Base-by-base conservation (phyloP, 2,888 invertebrate genomes). In the Cenopis cana region DNA sequence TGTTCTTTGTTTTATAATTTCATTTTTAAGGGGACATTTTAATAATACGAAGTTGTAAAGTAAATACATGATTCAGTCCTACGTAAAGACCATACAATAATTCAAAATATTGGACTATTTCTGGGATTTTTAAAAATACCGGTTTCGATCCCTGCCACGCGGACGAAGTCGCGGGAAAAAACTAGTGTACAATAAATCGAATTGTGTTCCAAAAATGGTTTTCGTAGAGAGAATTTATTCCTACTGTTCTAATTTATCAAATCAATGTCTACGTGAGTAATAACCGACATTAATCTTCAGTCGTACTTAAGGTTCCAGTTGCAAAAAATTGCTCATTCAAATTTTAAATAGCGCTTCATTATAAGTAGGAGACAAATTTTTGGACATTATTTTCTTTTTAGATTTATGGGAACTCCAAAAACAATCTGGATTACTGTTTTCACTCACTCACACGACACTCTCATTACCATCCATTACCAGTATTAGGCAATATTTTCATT, bases 221-320 rank as follows among this genome's bases (percentile, higher is more conserved):
- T n/a, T 24, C 2, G n/a, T 24, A 8, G 20, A 60, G 10, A 29
- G 24, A 49, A n/a, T 41, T 36, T 24, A 56, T 65, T 54, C 46
- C 65, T 54, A 49, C 36, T 46, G 59, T 33, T 54, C 33, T 46
- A 29, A 68, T 52, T 41, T 62, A 57, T 57, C 56, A 54, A 68
- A 72, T 70, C 59, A 65, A 65, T 24, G 65, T 54, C 36, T 12
- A 17, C 33, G 74, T 84, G 83, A 85, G 71, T 79, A 77, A 85
- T 85, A 74, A 49, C 52, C 12, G 12, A 49, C 70, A 81, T 85
- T 79, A 77, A 74, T 84, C 77, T 78, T 69, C 29, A 69, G 74
- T 74, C 52, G 17, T 70, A 66, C 54, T 59, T 54, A 52, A 38
- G 17, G 33, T 50, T n/a, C 24, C 41, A 36, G 38, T 24, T n/a